Conservation (phyloP, 2,113 vertebrate species). For the Bubalus kerabau region DNA sequence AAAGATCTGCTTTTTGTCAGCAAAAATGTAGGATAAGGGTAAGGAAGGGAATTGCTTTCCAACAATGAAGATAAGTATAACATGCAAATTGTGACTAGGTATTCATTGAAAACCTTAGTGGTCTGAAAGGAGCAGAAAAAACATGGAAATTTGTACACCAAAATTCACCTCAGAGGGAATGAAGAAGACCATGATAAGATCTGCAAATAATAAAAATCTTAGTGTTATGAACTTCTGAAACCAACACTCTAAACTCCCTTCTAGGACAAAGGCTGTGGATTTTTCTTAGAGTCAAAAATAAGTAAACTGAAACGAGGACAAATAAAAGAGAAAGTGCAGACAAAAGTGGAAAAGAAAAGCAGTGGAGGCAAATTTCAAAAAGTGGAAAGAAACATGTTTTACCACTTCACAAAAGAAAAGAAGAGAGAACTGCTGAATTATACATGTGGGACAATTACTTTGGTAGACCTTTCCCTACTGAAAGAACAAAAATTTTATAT, state of each 20-base stretch:
- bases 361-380: not conserved
- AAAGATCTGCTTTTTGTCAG: not conserved
- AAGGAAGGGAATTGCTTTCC: not conserved
- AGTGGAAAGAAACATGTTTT: not conserved
- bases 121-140: not conserved
- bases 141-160: not conserved
- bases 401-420: not conserved
- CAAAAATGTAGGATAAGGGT: not conserved
- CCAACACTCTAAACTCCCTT: not conserved
- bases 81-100: not conserved
- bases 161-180: not conserved
- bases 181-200: not conserved
- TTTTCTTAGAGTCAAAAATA: not conserved
- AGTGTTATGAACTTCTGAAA: not conserved
- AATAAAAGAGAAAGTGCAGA: not conserved
- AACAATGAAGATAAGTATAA: not conserved
- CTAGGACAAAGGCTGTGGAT: not conserved
- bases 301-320: not conserved
- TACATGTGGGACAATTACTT: not conserved
- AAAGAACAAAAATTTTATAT: not conserved
- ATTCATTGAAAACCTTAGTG: not conserved
- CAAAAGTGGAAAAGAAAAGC: not conserved
- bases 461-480: not conserved
- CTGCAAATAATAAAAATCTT: not conserved
- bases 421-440: not conserved